Evolutionary conservation across 1,140 invertebrate genomes (phyloP), one percentile per base, ranked within the genome.

Genomic region (Diploscapter pachys): DNA sequence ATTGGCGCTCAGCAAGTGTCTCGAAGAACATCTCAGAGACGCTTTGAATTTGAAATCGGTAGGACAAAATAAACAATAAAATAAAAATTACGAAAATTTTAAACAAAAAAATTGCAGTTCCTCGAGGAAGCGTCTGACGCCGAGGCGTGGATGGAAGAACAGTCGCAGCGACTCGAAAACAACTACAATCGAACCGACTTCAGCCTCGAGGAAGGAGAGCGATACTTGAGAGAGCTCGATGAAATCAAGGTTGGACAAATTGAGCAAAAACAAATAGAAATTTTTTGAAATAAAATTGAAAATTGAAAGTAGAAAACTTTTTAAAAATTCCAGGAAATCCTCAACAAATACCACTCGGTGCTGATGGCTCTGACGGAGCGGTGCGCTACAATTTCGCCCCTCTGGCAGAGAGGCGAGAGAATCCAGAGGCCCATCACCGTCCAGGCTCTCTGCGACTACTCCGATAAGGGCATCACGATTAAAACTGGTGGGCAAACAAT

Each of bases 151-250:
- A 91, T 97, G 81, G 90, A 90, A 75, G 91, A 90, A 81, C 91
- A 93, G 81, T 92, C 96, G 83, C 93, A 96, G 86, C 89, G 93
- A 8, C 88, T 99, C 51, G 97, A 96, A 85, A 92, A 91, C 4
- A 90, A 93, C 72, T 98, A 94, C 86, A 94, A 93, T 53, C 91
- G 94, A 80, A 93, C 93, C 0, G 94, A 96, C 81, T 96, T 98
- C 87, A 91, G 90, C 2, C 87, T 98, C 54, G 95, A 98, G 85
- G 93, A 96, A 83, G 95, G 95, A 5, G 95, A 98, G 86, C 87
- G 91, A 2, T 88, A 96, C 1, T 87, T 98, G 50, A 91, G 93
- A 79, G 95, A 96, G 67, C 79, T 88, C 57, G 86, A 87, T 79
- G 85, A 85, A 56, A 96, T 96, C 92, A 93, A 95, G 86, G 87